These are phyloP conservation scores for Ceraclea dissimilis DNA, from an alignment of 2,888 invertebrate genomes.

Conservation along the genomic window DNA sequence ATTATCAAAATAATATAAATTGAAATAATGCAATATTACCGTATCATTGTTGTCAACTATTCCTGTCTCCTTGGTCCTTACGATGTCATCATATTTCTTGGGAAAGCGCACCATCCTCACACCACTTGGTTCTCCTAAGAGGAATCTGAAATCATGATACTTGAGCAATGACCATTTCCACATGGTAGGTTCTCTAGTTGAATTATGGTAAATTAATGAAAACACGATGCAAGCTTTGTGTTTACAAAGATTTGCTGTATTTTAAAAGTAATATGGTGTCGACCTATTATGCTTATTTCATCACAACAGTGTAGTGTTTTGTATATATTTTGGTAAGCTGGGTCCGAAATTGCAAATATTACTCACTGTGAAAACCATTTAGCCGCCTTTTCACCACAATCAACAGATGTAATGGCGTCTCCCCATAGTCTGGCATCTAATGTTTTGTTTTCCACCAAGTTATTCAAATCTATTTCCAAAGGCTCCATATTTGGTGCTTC, in stretches of 20 bases:
- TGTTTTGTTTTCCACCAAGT: not conserved
- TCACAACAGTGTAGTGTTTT: no score
- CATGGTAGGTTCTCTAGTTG: no score
- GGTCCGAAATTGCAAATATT: no score
- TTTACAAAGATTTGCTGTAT: no score
- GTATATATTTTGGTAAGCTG: no score
- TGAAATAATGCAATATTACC: no score
- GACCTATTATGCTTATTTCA: no score
- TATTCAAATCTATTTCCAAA: conserved; percentile 45
- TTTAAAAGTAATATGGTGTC: no score
- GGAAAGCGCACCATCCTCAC: conserved; percentile 57
- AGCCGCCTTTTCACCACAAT: conserved; percentile 66
- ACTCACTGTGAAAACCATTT: conserved; percentile 61
- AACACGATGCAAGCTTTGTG: no score
- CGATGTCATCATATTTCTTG: conserved; percentile 9
- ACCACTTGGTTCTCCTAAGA: conserved; percentile 43
- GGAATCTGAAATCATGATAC: conserved; percentile 37
- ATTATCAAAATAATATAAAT: no score
- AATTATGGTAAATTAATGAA: no score
- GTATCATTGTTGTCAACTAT: conserved; percentile 37
- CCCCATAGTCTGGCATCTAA: conserved; percentile 51
- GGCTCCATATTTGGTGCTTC: conserved; percentile 50
- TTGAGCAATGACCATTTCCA: no score
- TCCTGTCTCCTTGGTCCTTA: conserved; percentile 9
- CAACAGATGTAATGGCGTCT: conserved; percentile 50